Conservation (phyloP, 2,113 vertebrate species). For the Oceanodroma tethys region DNA sequence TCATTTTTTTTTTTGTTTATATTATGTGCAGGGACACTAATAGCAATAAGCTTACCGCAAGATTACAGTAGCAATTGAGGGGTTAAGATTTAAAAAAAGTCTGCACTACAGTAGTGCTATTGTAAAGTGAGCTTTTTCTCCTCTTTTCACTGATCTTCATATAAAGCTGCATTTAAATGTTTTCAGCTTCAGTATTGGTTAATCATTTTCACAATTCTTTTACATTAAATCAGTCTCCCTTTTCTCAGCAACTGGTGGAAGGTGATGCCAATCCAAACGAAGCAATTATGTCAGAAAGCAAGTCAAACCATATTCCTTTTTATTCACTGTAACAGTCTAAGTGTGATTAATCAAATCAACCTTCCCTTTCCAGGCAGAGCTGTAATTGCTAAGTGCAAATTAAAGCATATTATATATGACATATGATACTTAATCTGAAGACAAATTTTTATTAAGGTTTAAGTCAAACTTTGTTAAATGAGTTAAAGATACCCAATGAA, state of each 20-base stretch:
- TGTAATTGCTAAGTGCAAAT: conserved; percentile 72
- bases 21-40: background rate
- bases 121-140: conserved; percentile 2
- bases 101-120: background rate
- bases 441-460: conserved; percentile 56
- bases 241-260: conserved; percentile 45
- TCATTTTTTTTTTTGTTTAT: background rate
- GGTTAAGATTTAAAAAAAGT: background rate
- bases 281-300: conserved; percentile 69
- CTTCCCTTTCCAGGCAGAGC: conserved; percentile 53
- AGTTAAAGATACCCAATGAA: conserved; percentile 25
- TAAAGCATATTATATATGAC: conserved; percentile 63
- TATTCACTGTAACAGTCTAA: conserved; percentile 51
- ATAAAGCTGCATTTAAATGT: conserved; percentile 54
- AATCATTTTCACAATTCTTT: conserved; percentile 70
- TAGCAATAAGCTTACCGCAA: background rate
- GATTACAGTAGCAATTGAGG: background rate
- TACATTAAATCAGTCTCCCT: conserved; percentile 43
- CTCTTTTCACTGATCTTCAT: conserved; percentile 23
- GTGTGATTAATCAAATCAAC: conserved; percentile 77
- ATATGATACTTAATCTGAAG: conserved; percentile 40
- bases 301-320: conserved; percentile 61
- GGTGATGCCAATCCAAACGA: conserved; percentile 54
- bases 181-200: conserved; percentile 24
- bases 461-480: conserved; percentile 53